Base-by-base conservation (phyloP, 2,888 invertebrate species). In the Cheilosia vulpina region DNA sequence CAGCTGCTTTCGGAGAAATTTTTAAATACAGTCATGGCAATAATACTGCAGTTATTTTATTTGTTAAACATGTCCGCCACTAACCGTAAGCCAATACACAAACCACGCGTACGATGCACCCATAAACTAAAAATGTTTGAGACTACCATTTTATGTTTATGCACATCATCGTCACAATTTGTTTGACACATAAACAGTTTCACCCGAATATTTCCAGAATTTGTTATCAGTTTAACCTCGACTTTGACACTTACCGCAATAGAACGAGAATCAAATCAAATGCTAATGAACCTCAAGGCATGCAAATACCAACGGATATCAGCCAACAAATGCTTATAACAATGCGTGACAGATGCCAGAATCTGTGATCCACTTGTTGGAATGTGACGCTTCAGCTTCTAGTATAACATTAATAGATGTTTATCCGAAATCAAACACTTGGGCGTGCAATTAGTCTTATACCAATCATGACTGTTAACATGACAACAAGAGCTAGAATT, bases 141-240 rank as follows among this genome's bases (percentile, higher is more conserved):
- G 2, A 5, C 27, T 27, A 34, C 7, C 7, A 27, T 11, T 34
- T 11, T 34, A 34, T 34, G 3, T 34, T 5, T 17, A 17, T 0
- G 5, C 17, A 45, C 17, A 19, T 45, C 19, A 19, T 38, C 11
- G 24, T 9, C 7, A 34, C 47, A 38, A 60, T 19, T 27, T 52
- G 27, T 72, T 34, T 72, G 13, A 24, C 11, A 31, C 4, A n/a
- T 4, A 45, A 55, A 43, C 15, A 55, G 31, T 43, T 17, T 43
- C 7, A 52, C 17, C 27, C 13, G 7, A 68, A 31, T 27, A 17
- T 53, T 66, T 43, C 43, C 27, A 38, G 24, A 11, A 17, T 19
- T 27, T 43, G 13, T 63, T 72, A 72, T 72, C 53, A 43, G 19
- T 21, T 62, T 72, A 62, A 63, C 72, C 62, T 72, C 72, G 72